Evolutionary conservation across 2,888 invertebrate genomes (phyloP).

Genomic region (Pseudococcus viburni): DNA sequence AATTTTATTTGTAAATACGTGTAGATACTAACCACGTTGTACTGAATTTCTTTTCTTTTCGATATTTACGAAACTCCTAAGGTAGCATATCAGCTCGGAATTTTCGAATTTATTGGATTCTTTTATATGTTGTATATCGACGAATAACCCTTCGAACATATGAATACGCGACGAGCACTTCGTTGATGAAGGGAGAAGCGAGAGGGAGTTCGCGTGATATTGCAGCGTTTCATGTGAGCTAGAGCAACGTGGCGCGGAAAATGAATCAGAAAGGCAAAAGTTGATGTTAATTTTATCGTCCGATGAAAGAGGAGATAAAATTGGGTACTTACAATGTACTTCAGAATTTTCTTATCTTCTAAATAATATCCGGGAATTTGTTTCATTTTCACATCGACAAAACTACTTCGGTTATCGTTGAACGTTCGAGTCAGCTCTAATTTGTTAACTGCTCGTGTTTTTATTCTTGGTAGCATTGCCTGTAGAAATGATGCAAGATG

Average conservation of each 20-base stretch:
- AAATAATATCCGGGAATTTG: conserved; percentile 86
- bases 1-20: background rate
- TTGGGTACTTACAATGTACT: conserved; percentile 87
- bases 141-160: background rate
- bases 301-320: background rate
- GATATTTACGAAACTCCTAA: background rate
- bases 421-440: conserved; percentile 84
- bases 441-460: conserved; percentile 75
- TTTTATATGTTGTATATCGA: background rate
- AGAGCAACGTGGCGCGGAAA: background rate
- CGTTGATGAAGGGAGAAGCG: background rate
- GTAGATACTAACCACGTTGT: background rate
- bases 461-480: conserved; percentile 58
- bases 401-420: conserved; percentile 85
- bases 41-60: conserved; percentile 12
- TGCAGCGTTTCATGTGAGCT: background rate
- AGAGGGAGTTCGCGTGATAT: background rate
- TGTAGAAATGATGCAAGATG: background rate
- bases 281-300: background rate
- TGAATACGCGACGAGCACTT: background rate
- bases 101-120: conserved; percentile 2
- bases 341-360: conserved; percentile 83
- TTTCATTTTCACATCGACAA: conserved; percentile 89
- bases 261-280: background rate
- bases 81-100: background rate